Conservation (phyloP, 1,140 invertebrate species). For the Drosophila quadrilineata region DNA sequence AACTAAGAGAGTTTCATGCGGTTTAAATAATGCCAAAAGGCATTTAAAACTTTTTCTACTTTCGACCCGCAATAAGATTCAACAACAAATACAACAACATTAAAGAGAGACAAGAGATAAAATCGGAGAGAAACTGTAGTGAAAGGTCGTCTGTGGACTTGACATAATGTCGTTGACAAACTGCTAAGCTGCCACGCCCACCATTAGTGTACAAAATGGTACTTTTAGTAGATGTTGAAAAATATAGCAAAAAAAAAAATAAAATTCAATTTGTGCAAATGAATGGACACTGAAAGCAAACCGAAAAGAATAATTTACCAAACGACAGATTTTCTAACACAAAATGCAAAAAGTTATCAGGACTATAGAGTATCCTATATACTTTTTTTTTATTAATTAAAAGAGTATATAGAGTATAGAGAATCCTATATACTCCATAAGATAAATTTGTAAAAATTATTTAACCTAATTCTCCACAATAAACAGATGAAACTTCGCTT, state of each 20-base stretch:
- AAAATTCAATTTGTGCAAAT: conserved; percentile 74
- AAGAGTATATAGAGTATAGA: no score
- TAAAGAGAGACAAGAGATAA: not conserved
- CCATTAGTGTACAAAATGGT: conserved; percentile 19
- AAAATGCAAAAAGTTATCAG: no score
- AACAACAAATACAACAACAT: conserved; percentile 12
- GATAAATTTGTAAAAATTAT: no score
- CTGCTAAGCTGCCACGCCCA: conserved; percentile 30
- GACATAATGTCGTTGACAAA: conserved; percentile 22
- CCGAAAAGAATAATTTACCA: no score
- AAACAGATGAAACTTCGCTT: no score
- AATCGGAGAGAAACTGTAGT: not conserved
- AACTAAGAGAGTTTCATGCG: conserved; percentile 10
- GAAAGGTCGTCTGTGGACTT: conserved; percentile 4
- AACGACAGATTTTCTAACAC: no score
- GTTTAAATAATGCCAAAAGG: conserved; percentile 45
- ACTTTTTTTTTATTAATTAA: no score
- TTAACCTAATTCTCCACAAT: no score
- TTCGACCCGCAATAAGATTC: conserved; percentile 37
- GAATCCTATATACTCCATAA: no score
- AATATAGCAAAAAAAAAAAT: conserved; percentile 53
- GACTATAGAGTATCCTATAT: no score
- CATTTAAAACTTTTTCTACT: conserved; percentile 63
- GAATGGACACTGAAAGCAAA: conserved; percentile 37
- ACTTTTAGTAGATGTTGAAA: conserved; percentile 51